phyloP scores from a whole-genome alignment of 2,888 invertebrate genomes.

The Protodeltote pygarga region DNA sequence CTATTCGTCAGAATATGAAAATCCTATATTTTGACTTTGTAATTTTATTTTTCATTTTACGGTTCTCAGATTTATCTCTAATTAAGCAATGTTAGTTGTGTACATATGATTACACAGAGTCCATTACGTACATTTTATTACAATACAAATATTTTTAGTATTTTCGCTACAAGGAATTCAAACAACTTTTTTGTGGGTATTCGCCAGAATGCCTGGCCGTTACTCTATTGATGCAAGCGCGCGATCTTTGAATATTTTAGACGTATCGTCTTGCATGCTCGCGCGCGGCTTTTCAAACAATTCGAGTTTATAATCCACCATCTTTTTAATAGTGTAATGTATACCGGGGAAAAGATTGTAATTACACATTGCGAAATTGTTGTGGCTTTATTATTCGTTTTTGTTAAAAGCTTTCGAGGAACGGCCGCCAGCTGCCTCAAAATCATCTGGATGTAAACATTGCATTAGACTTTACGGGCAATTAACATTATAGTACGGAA shows the following conservation, averaged over 20 bases:
- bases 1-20: no score
- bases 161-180: conserved; percentile 10
- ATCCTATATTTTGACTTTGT: no score
- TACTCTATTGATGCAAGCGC: conserved; percentile 50
- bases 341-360: conserved; percentile 40
- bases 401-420: conserved; percentile 30
- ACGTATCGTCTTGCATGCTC: conserved; percentile 51
- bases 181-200: conserved; percentile 29
- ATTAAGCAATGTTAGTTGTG: no score
- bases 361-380: conserved; percentile 49
- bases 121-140: no score
- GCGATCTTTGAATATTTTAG: conserved; percentile 54
- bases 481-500: conserved; percentile 20
- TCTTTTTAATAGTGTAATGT: conserved; percentile 47
- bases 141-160: no score
- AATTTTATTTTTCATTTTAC: no score
- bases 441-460: conserved; percentile 35
- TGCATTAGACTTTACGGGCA: conserved; percentile 25
- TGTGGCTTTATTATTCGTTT: conserved; percentile 37
- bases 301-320: conserved; percentile 53
- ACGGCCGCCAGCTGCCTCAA: conserved; percentile 26
- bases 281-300: conserved; percentile 40
- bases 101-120: no score
- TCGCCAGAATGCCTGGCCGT: conserved; percentile 41
- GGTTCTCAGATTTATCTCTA: no score